Evolutionary conservation across 2,888 invertebrate species (phyloP).

Genomic region (Holacanthella duospinosa): DNA sequence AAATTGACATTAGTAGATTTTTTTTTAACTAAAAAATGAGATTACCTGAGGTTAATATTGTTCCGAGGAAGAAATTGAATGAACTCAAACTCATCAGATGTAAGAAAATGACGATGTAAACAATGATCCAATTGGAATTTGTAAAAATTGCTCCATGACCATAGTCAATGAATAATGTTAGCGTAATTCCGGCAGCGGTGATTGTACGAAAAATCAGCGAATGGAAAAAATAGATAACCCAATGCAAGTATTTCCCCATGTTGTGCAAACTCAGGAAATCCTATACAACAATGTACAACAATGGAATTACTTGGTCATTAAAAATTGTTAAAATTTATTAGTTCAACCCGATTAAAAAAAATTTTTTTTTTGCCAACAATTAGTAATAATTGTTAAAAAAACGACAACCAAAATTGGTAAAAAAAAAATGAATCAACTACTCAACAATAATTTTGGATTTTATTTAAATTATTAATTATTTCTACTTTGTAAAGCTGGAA

Average conservation of each 20-base stretch:
- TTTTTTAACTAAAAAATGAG: neutral
- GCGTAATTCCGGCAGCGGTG: conserved; percentile 17
- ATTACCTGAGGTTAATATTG: neutral
- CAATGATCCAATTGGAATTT: conserved; percentile 1
- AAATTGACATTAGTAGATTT: too few species aligned
- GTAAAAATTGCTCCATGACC: conserved; percentile 15
- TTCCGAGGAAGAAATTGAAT: conserved; percentile 13
- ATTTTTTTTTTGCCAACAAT: too few species aligned
- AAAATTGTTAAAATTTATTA: too few species aligned
- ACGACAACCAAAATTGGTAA: too few species aligned
- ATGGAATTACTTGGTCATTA: too few species aligned
- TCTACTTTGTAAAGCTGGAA: too few species aligned
- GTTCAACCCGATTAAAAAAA: too few species aligned
- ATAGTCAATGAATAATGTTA: conserved; percentile 15
- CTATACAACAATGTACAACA: conserved; percentile 11
- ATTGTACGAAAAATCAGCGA: conserved; percentile 23
- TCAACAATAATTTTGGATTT: too few species aligned
- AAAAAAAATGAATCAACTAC: too few species aligned
- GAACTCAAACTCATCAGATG: conserved; percentile 6
- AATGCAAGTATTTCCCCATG: conserved; percentile 23
- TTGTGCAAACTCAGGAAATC: conserved; percentile 29
- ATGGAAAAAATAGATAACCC: conserved; percentile 25
- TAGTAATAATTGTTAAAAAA: too few species aligned
- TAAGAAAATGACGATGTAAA: conserved; percentile 16
- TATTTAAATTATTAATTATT: too few species aligned